A percentile compares a stretch with the other conserved stretches of the same genome.
Conservation (phyloP, 1,140 invertebrate genomes). For the Archegozetes longisetosus region DNA sequence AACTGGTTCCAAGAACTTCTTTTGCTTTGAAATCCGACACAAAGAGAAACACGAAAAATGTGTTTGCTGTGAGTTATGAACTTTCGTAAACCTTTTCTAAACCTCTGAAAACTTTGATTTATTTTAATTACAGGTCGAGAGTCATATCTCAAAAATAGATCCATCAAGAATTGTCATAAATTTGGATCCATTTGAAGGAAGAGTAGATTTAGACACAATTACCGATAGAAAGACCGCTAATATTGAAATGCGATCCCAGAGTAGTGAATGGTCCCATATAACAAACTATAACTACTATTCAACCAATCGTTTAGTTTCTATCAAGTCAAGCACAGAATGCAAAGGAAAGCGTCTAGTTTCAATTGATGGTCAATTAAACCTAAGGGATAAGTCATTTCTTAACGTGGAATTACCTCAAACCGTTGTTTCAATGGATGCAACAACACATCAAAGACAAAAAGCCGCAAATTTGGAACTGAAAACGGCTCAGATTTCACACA, state of each 20-base stretch:
- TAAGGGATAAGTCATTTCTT: not conserved
- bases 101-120: not conserved
- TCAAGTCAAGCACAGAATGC: not conserved
- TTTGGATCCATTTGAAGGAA: not conserved
- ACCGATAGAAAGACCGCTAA: not conserved
- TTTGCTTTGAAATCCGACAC: not conserved
- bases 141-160: not conserved
- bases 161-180: not conserved
- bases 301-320: not conserved
- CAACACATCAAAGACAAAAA: not conserved
- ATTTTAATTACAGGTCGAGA: not conserved
- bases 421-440: too few species aligned
- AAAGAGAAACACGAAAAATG: not conserved
- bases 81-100: too few species aligned
- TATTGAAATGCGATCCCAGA: not conserved
- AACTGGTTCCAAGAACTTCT: too few species aligned
- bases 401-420: too few species aligned
- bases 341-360: not conserved
- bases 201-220: not conserved
- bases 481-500: too few species aligned
- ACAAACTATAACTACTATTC: not conserved
- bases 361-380: not conserved
- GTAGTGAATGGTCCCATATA: not conserved
- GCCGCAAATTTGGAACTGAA: not conserved
- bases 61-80: conserved; percentile 4